Evolutionary conservation across 2,888 invertebrate species (phyloP).

Genomic region (Phymatocera aterrima): DNA sequence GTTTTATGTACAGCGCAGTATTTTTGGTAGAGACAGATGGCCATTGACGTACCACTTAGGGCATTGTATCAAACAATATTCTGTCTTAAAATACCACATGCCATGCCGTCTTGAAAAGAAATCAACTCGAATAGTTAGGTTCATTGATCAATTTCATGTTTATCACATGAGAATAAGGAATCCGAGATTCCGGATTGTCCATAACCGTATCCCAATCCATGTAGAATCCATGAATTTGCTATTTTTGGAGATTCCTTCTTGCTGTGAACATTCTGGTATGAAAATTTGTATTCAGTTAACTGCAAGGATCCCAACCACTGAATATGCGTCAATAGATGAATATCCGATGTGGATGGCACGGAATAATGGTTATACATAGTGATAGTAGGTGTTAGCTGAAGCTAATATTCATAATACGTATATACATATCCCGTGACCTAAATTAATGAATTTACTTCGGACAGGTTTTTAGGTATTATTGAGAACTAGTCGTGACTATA

Average conservation of each 20-base stretch:
- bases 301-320: not conserved
- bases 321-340: not conserved
- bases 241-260: not conserved
- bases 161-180: no score
- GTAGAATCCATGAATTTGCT: not conserved
- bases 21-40: not conserved
- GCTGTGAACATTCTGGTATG: not conserved
- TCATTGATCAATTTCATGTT: no score
- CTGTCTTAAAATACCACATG: not conserved
- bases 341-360: not conserved
- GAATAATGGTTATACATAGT: not conserved
- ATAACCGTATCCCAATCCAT: not conserved
- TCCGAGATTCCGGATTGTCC: not conserved
- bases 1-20: not conserved
- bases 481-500: not conserved
- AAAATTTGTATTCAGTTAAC: not conserved
- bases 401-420: not conserved
- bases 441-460: not conserved
- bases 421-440: not conserved
- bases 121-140: no score
- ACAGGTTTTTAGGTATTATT: not conserved
- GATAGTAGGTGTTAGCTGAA: not conserved
- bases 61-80: not conserved
- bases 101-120: not conserved
- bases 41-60: not conserved